Base-by-base conservation (phyloP, 2,888 invertebrate genomes). In the Leucoma salicis region DNA sequence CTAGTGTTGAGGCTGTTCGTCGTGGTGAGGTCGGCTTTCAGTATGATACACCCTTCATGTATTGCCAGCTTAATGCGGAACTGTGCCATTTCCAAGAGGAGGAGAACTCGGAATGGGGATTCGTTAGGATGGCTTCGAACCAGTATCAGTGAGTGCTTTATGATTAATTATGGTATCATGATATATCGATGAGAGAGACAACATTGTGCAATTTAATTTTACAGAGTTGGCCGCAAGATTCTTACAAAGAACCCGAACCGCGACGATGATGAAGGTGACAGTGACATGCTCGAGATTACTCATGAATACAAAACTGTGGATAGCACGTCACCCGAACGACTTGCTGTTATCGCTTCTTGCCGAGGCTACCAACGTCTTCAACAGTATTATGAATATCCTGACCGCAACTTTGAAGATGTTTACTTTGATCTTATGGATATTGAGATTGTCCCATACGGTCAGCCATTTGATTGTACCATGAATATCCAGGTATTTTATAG, bases 61-160 rank as follows among this genome's bases (percentile, higher is more conserved):
- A 94, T 72, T 91, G 94, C 33, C 94, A 95, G 78, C 92, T 95
- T 8, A 95, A 96, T 65, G 94, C 95, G 3, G 95, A 95, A 72
- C 81, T 93, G 29, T 92, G 94, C 49, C 93, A 94, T 78, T 95
- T 94, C 91, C 92, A 92, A 78, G 92, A 93, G 67, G 93, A 94
- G 70, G 91, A 92, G 32, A 89, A 90, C 63, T 92, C 92, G 1
- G 92, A 92, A 66, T 93, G 93, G 92, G 93, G 93, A 53, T 93
- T 93, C 74, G 90, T 91, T 52, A 90, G 92, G 62, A 89, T 93
- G 77, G 91, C 92, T 48, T 91, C 92, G 27, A 92, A 93, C 70
- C 91, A 92, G 63, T 92, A 92, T 65, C 92, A 92, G 94, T 94
- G 73, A 91, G 91, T 83, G 28, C 13, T 36, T 4, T 32, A 33